Evolutionary conservation across 2,888 invertebrate species (phyloP), one percentile per base, ranked within the genome.

Genomic region (Eupelmus urozonus): DNA sequence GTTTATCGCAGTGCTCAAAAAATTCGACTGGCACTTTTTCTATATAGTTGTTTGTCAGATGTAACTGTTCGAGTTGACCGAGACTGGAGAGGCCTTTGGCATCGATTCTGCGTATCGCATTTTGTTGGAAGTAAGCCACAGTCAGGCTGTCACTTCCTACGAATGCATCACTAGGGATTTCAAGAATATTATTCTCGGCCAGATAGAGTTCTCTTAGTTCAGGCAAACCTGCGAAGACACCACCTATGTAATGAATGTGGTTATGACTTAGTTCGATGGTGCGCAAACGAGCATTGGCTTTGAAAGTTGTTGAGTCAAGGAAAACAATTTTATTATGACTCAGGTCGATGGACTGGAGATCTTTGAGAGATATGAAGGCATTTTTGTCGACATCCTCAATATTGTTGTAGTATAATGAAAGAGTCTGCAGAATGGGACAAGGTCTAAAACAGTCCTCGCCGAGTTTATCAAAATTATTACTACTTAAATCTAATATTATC

Each of bases 251-350:
- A 89, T 97, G 97, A 60, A 97, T 93, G 88, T 97, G 97, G 90
- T 97, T 97, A 87, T 96, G 95, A 86, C 96, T 96, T 82, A 97
- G 90, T 89, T 97, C 97, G 84, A 97, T 94, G 0, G 96, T 96
- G 80, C 94, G 93, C 83, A 97, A 90, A 70, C 94, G 93, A 82
- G 92, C 93, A 88, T 96, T 96, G 79, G 91, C 92, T 81, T 93
- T 93, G 90, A 97, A 97, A 16, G 95, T 94, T 73, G 92, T 92
- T 63, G 94, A 91, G 82, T 95, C 94, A 76, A 97, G 91, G 80
- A 92, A 93, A 13, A 95, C 94, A 78, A 96, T 95, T 89, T 95
- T 95, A 89, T 97, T 98, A 88, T 95, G 95, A 85, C 96, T 96
- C 87, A 98, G 92, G 89, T 97, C 96, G 80, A 97, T 91, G 7